Evolutionary conservation across 2,797 vertebrate species (phyloP), one percentile per base, ranked within the genome.

Genomic region (Danio choprae): DNA sequence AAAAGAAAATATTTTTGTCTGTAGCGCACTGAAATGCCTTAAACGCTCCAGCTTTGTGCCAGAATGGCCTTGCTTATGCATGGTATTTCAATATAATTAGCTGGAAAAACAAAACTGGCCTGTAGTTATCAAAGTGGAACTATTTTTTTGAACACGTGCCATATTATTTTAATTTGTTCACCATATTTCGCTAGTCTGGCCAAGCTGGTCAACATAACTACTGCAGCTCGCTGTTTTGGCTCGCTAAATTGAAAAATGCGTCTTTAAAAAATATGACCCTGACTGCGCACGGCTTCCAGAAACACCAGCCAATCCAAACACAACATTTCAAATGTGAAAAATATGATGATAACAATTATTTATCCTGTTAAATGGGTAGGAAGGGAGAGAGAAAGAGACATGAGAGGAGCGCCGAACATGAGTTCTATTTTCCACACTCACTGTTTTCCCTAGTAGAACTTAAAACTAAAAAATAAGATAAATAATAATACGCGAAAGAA

Each of bases 1-100:
- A 89, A 93, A 95, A 92, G 81, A 94, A 95, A 96, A 95, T 92
- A 95, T 94, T 95, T 95, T 87, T 90, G 92, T 94, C 91, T 94
- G 89, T 86, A 85, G 71, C 88, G 88, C 79, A 85, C 80, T 85
- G 81, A 83, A 86, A 90, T 87, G 86, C 20, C 86, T 86, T 78
- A 89, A 89, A 88, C 85, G 88, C 87, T 87, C 91, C 80, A 82
- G 79, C 69, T 89, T 87, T 89, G 84, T 88, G 90, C 87, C 41
- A 64, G 46, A 65, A 84, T 84, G 67, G 82, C 82, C 81, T 83
- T 84, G 22, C 86, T 86, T 86, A 85, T 86, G 82, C 78, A 58
- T 85, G 85, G 83, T 88, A 93, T 94, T 93, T 90, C 90, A 92
- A 92, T 92, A 91, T 92, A 93, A 93, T 90, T 91, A 93, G 88